Evolutionary conservation across 1,140 invertebrate species (phyloP), one percentile per base, ranked within the genome.

Genomic region (Luehdorfia chinensis): DNA sequence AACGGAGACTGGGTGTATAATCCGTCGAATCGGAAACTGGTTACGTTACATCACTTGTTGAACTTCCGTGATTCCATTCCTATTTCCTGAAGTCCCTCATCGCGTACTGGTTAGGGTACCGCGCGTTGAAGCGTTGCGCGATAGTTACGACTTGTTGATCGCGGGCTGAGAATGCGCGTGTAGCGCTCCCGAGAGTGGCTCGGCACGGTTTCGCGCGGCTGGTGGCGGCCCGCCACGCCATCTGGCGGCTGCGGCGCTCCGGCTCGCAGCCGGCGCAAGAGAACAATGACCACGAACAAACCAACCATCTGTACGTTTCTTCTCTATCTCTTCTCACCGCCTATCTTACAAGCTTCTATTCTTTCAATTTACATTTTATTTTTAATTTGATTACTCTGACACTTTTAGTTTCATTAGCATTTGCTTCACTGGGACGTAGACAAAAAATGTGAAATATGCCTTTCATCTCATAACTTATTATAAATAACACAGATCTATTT

Each of bases 181-280:
- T 70, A 76, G 75, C 69, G 76, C 60, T 64, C 59, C 50, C 64
- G 62, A 84, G 60, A 48, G 89, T 90, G 90, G 90, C 89, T 87
- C 88, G 89, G 56, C 88, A 90, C 89, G 88, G 89, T 53, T 88
- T 90, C 72, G 89, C 89, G 72, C 87, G 90, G 75, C 88, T 90
- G 66, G 89, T 90, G 88, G 89, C 90, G 68, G 89, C 90, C 50
- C 89, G 89, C 78, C 89, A 90, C 86, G 90, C 90, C 87, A 89
- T 90, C 84, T 91, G 90, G 89, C 87, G 90, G 62, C 84, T 90
- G 64, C 87, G 90, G 58, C 84, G 90, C 39, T 87, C 89, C 53
- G 89, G 88, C 66, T 90, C 88, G 44, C 89, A 90, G 70, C 88
- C 89, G 47, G 68, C 76, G 34, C 85, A 88, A 46, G 77, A 84